phyloP scores from a whole-genome alignment of 92 coral and sea anemone species.

The Parazoanthus darwini region DNA sequence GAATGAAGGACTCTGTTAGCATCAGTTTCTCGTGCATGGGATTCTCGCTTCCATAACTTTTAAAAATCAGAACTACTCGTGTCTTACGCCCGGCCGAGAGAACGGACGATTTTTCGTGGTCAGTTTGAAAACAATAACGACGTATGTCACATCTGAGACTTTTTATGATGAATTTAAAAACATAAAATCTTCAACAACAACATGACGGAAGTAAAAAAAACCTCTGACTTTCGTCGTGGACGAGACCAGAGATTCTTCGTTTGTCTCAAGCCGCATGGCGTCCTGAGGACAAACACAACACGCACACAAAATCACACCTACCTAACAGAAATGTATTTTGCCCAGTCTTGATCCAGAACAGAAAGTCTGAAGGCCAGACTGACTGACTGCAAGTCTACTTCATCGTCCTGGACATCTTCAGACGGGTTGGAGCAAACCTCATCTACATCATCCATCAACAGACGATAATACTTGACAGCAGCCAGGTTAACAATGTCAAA shows the following conservation, averaged over 20 bases:
- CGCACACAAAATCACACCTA: constrained; percentile 27
- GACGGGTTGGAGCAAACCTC: constrained; percentile 66
- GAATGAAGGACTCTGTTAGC: too few relatives aligned
- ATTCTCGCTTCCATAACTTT: too few relatives aligned
- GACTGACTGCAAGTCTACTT: constrained; percentile 75
- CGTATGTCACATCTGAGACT: too few relatives aligned
- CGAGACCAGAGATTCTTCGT: neutral
- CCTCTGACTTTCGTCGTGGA: too few relatives aligned
- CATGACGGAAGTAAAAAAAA: too few relatives aligned
- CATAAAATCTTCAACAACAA: too few relatives aligned
- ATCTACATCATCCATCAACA: constrained; percentile 84
- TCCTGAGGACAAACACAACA: neutral
- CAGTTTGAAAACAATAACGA: too few relatives aligned
- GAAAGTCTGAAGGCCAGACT: constrained; percentile 90
- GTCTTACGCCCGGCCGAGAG: too few relatives aligned
- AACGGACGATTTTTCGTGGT: too few relatives aligned
- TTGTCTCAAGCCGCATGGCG: neutral
- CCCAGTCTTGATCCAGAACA: constrained; percentile 80
- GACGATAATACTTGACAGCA: constrained; percentile 66
- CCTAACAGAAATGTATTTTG: constrained; percentile 69
- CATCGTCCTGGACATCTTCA: constrained; percentile 46
- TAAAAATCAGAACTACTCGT: too few relatives aligned
- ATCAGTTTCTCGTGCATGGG: too few relatives aligned
- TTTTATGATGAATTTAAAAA: too few relatives aligned
- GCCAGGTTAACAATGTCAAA: constrained; percentile 84